Base-by-base conservation (phyloP, 2,888 invertebrate species). In the Apantesis nais region DNA sequence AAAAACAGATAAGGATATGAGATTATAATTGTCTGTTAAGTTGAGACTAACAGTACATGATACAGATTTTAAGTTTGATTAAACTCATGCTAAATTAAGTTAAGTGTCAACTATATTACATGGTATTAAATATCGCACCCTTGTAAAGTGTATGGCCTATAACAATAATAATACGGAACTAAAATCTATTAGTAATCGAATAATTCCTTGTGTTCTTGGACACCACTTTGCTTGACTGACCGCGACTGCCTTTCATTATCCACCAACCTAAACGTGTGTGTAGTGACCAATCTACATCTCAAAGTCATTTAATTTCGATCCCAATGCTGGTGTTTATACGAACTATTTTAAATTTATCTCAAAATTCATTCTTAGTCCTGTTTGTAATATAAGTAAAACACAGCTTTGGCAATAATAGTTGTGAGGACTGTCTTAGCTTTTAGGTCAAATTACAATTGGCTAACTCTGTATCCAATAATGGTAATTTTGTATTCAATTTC, bases 141-240 rank as follows among this genome's bases (percentile, higher is more conserved):
- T 29, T 48, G 44, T 76, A 73, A 37, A 66, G 71, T 69, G 72
- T 68, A 74, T 67, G 44, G 48, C 62, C 52, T 62, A n/a, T 72
- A 66, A 41, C 14, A 48, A 19, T 52, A 78, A 83, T 68, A 85
- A 88, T 86, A 85, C 87, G 88, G 89, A 88, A 88, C 85, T 85
- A 76, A 70, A 75, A 77, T 74, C 78, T 81, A 81, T 83, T 86
- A 85, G 80, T 85, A 85, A 85, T 85, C 83, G 77, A 85, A 77
- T 84, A 87, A 88, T 85, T 85, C 83, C 82, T 80, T 79, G 80
- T 83, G 83, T 74, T 81, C 80, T 83, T 81, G 80, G 81, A 78
- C 81, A 81, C 74, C 70, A 80, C 64, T 78, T 74, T 78, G 85
- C 81, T 82, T 82, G 84, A 83, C 79, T 83, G 78, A 78, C 75